These are phyloP conservation scores for Zaprionus africanus DNA, from an alignment of 1,140 invertebrate species.

Conservation along the genomic window DNA sequence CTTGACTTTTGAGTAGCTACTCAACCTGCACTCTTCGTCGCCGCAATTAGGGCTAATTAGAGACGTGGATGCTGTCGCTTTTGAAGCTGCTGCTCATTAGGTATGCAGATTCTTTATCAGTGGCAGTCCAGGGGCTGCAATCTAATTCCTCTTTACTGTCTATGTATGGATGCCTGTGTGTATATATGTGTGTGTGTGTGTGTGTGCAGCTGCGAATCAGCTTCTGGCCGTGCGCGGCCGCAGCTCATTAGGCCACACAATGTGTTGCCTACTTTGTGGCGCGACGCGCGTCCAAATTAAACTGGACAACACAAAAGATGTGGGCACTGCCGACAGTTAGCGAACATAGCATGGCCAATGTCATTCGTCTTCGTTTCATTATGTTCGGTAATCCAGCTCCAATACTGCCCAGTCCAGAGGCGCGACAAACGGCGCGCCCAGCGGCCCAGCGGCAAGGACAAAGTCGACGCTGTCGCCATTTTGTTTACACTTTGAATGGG, in stretches of 20 bases:
- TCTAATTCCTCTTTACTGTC: background rate
- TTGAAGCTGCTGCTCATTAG: slow-evolving; percentile 41
- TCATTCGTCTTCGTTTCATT: slow-evolving; percentile 77
- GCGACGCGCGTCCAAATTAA: slow-evolving; percentile 53
- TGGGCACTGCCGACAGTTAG: slow-evolving; percentile 6
- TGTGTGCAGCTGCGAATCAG: slow-evolving; percentile 18
- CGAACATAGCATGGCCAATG: slow-evolving; percentile 19
- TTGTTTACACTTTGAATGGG: slow-evolving; percentile 45
- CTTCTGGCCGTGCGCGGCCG: slow-evolving; percentile 34
- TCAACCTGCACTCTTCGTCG: background rate
- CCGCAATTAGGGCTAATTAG: slow-evolving; percentile 49
- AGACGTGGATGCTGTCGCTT: background rate
- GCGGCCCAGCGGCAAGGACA: background rate
- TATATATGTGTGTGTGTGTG: background rate
- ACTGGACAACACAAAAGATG: slow-evolving; percentile 49
- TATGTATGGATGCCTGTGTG: background rate
- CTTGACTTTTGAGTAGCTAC: background rate
- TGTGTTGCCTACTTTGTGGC: slow-evolving; percentile 49
- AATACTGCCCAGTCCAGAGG: background rate
- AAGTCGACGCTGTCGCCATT: slow-evolving; percentile 24
- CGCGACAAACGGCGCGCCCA: background rate
- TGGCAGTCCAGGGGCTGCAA: slow-evolving; percentile 8
- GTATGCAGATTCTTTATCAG: slow-evolving; percentile 42
- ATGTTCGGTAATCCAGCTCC: slow-evolving; percentile 44
- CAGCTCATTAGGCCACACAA: slow-evolving; percentile 65